Evolutionary conservation across 2,888 invertebrate species (phyloP).

Genomic region (Hipparchia semele): DNA sequence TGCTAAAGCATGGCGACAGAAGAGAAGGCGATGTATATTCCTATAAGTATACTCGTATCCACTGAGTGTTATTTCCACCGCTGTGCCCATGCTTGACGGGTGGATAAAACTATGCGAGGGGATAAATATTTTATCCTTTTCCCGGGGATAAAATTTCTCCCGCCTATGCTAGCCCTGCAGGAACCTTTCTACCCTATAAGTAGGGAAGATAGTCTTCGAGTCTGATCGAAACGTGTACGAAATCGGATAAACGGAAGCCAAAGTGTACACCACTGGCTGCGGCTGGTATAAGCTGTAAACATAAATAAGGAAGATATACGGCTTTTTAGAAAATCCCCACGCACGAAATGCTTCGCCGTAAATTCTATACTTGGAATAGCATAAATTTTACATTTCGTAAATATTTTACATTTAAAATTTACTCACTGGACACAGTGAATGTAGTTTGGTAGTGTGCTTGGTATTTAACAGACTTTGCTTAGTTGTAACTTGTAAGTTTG

Average conservation of each 20-base stretch:
- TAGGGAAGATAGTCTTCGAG: slow-evolving; percentile 38
- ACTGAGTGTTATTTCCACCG: too few relatives aligned
- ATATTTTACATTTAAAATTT: slow-evolving; percentile 36
- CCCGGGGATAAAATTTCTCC: too few relatives aligned
- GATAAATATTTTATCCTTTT: too few relatives aligned
- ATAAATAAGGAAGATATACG: slow-evolving; percentile 80
- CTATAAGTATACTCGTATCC: too few relatives aligned
- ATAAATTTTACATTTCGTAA: slow-evolving; percentile 62
- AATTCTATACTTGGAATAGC: slow-evolving; percentile 71
- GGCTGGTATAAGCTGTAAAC: slow-evolving; percentile 78
- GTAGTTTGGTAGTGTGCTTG: background rate
- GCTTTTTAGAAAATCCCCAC: slow-evolving; percentile 78
- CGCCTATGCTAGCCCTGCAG: too few relatives aligned
- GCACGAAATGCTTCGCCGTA: slow-evolving; percentile 67
- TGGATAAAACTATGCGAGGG: too few relatives aligned
- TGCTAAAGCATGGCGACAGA: too few relatives aligned
- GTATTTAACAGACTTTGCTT: too few relatives aligned
- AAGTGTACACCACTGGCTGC: slow-evolving; percentile 69
- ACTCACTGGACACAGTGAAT: slow-evolving; percentile 25
- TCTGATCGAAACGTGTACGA: slow-evolving; percentile 74
- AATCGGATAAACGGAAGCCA: slow-evolving; percentile 80
- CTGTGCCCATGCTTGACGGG: too few relatives aligned
- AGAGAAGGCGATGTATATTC: too few relatives aligned
- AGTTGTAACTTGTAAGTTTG: too few relatives aligned
- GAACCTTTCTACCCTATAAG: background rate